Evolutionary conservation across 2,797 vertebrate genomes (phyloP).

Genomic region (Sphaeramia orbicularis): DNA sequence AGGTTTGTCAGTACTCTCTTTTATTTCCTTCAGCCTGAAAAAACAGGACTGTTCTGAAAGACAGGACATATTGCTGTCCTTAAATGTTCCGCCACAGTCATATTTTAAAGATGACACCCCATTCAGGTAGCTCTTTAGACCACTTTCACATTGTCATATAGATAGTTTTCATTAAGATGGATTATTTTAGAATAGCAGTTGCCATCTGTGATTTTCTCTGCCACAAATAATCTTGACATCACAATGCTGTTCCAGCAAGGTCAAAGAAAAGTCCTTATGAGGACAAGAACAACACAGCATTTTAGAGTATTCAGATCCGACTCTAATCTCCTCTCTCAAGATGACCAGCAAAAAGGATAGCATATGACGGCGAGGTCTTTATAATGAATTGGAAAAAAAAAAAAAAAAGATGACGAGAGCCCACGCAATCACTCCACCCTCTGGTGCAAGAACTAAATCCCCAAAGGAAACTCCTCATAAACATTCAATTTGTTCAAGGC

Average conservation of each 20-base stretch:
- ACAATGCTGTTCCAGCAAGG: slow-evolving; percentile 61
- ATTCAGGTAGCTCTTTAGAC: slow-evolving; percentile 49
- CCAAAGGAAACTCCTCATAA: slow-evolving; percentile 80
- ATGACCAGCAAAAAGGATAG: slow-evolving; percentile 68
- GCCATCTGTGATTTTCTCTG: slow-evolving; percentile 22
- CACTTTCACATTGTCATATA: slow-evolving; percentile 31
- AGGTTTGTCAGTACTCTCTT: slow-evolving; percentile 41
- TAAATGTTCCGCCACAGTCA: slow-evolving; percentile 27
- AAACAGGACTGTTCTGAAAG: slow-evolving; percentile 24
- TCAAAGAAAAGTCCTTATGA: slow-evolving; percentile 47
- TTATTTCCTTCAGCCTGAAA: not conserved
- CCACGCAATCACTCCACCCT: slow-evolving; percentile 79
- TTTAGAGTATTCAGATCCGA: slow-evolving; percentile 61
- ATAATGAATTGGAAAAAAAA: slow-evolving; percentile 57
- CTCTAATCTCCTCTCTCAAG: slow-evolving; percentile 72
- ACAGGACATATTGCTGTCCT: slow-evolving; percentile 38
- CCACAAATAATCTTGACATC: slow-evolving; percentile 36
- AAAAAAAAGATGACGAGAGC: slow-evolving; percentile 75
- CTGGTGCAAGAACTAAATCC: slow-evolving; percentile 81
- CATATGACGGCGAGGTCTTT: slow-evolving; percentile 72
- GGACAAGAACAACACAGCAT: slow-evolving; percentile 33
- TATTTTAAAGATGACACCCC: slow-evolving; percentile 49
- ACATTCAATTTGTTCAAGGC: slow-evolving; percentile 78
- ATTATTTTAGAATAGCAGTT: slow-evolving; percentile 27
- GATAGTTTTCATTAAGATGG: slow-evolving; percentile 47